Evolutionary conservation across 1,140 invertebrate genomes (phyloP).

Genomic region (Copidosoma floridanum): DNA sequence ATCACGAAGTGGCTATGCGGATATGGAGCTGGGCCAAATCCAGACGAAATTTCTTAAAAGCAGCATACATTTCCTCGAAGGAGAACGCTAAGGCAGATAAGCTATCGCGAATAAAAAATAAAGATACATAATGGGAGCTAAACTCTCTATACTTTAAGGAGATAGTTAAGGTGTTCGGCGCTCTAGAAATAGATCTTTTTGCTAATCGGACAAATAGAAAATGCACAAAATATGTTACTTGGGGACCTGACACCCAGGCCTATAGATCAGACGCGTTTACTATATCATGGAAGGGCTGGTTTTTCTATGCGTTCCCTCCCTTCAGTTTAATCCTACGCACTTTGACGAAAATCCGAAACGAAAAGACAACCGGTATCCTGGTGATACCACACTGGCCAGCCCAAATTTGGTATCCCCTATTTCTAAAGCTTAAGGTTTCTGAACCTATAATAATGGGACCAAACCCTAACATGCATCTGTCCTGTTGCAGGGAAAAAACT

Average conservation of each 20-base stretch:
- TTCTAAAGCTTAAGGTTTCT: not conserved
- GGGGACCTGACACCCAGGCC: conserved; percentile 26
- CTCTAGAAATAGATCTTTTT: conserved; percentile 33
- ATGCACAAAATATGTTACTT: conserved; percentile 31
- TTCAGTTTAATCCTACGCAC: conserved; percentile 9
- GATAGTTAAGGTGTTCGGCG: conserved; percentile 31
- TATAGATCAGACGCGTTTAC: conserved; percentile 31
- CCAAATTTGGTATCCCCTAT: conserved; percentile 22
- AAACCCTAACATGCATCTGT: conserved; percentile 21
- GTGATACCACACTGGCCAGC: conserved; percentile 19
- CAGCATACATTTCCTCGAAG: conserved; percentile 24
- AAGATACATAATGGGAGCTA: conserved; percentile 31
- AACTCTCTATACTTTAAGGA: conserved; percentile 1
- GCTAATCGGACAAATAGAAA: conserved; percentile 31
- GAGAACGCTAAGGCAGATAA: conserved; percentile 34
- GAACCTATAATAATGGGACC: conserved; percentile 21
- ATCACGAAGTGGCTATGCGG: not conserved
- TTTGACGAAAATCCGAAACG: not conserved
- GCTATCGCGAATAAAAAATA: conserved; percentile 27
- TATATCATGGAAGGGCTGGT: not conserved
- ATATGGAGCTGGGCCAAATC: not conserved
- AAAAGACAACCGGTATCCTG: conserved; percentile 3
- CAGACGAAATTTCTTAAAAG: not conserved
- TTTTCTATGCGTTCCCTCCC: conserved; percentile 25
- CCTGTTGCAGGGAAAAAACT: conserved; percentile 17